Percentiles rank a stretch among this genome's conserved stretches.
Conservation (phyloP, 2,888 invertebrate genomes). For the Ptilodon capucinus region DNA sequence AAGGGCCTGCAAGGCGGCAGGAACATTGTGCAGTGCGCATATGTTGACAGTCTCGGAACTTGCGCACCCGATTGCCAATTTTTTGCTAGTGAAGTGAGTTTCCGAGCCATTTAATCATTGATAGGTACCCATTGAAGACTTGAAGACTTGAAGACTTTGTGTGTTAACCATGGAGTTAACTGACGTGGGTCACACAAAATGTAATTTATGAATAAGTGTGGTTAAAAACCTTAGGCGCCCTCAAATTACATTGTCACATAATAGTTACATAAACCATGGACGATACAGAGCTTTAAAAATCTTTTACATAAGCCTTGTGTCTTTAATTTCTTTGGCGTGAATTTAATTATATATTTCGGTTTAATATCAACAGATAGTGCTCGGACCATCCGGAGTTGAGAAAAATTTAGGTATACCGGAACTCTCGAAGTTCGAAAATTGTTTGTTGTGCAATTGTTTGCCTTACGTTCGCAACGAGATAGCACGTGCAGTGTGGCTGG, state of each 20-base stretch:
- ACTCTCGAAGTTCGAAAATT: conserved; percentile 69
- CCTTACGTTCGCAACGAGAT: conserved; percentile 68
- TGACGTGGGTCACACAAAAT: no score
- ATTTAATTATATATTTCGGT: not conserved
- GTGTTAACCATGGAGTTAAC: no score
- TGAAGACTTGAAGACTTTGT: no score
- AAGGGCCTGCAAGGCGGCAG: conserved; percentile 61
- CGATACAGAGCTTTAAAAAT: no score
- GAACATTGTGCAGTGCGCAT: conserved; percentile 61
- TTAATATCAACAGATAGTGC: conserved; percentile 45
- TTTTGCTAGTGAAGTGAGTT: conserved; percentile 66
- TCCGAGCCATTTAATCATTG: no score
- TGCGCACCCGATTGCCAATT: conserved; percentile 72
- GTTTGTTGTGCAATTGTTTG: conserved; percentile 61
- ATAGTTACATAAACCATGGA: no score
- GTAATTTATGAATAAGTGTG: no score
- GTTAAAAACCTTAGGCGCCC: no score
- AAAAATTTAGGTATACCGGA: conserved; percentile 69
- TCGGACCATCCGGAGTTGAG: conserved; percentile 70
- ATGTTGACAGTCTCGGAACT: conserved; percentile 61
- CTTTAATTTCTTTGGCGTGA: no score
- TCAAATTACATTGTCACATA: no score
- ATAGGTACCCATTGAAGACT: no score
- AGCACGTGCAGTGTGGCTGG: conserved; percentile 68
- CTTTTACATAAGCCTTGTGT: no score